Base-by-base conservation (phyloP, 2,888 invertebrate species). In the Heliconius ismenius region DNA sequence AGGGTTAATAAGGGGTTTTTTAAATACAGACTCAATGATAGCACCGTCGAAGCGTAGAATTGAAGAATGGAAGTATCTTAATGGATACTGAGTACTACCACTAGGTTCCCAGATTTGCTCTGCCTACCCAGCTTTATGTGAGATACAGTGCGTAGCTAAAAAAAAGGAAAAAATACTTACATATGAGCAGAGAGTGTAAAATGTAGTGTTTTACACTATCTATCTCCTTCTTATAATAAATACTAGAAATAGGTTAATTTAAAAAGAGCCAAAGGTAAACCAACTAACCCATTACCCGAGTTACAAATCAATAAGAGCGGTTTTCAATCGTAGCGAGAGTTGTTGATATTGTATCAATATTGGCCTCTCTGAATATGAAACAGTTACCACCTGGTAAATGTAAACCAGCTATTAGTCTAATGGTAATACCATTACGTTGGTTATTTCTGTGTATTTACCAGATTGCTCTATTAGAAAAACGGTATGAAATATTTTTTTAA, bases 371-470 rank as follows among this genome's bases (percentile, higher is more conserved):
- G 67, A 15, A 32, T 32, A 58, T 58, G 70, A 36, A 70, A 70
- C 70, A 4, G 70, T n/a, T 32, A 58, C 69, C 54, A 32, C 70
- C 54, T 54, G n/a, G 54, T 32, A 28, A 54, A 70, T 70, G 69
- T 70, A 70, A 54, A 54, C 65, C 39, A 70, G 28, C 21, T 49
- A 54, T 70, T 70, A 70, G 69, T n/a, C 54, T 54, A 69, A 69
- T 69, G 54, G n/a, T 2, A n/a, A n/a, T n/a, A n/a, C n/a, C n/a
- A 70, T 58, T 54, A n/a, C n/a, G 13, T 58, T 15, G 1, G n/a
- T 39, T 24, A n/a, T 62, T 13, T 62, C n/a, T 13, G 60, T 54
- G 6, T 10, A 28, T 69, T 28, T 49, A 26, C 15, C 10, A 43
- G 7, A 15, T 21, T 65, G n/a, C 6, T 1, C 13, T n/a, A 24